These are phyloP conservation scores for pig (Sus scrofa) DNA, from an alignment of 2,113 vertebrate species.

Conservation along the genomic window DNA sequence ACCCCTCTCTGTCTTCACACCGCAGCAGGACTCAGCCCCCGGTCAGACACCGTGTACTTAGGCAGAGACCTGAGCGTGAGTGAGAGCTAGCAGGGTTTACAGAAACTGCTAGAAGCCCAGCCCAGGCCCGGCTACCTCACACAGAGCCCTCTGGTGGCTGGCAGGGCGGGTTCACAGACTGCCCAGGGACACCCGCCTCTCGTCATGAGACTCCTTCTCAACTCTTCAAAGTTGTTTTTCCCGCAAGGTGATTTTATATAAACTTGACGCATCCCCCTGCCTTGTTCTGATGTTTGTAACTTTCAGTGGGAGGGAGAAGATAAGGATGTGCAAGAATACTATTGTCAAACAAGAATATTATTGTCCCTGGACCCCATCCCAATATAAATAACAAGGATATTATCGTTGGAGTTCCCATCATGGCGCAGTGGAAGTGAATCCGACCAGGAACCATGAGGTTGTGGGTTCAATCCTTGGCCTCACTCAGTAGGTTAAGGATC, in stretches of 20 bases:
- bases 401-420: too few relatives aligned
- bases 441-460: too few relatives aligned
- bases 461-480: too few relatives aligned
- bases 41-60: not conserved
- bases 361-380: too few relatives aligned
- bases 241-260: not conserved
- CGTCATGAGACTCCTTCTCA: not conserved
- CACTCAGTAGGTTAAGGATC: too few relatives aligned
- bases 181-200: not conserved
- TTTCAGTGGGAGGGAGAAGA: not conserved
- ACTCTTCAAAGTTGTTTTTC: not conserved
- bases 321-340: not conserved
- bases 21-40: not conserved
- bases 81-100: fast-evolving
- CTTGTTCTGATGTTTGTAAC: not conserved
- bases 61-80: not conserved
- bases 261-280: not conserved
- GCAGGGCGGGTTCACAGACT: not conserved
- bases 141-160: not conserved
- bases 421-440: too few relatives aligned
- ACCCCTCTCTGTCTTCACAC: not conserved
- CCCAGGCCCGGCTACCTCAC: not conserved
- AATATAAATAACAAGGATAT: too few relatives aligned
- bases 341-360: too few relatives aligned
- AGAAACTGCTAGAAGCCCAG: not conserved